These are phyloP conservation scores for Macrosoma leucophasiata DNA, from an alignment of 2,888 invertebrate species.

Conservation along the genomic window DNA sequence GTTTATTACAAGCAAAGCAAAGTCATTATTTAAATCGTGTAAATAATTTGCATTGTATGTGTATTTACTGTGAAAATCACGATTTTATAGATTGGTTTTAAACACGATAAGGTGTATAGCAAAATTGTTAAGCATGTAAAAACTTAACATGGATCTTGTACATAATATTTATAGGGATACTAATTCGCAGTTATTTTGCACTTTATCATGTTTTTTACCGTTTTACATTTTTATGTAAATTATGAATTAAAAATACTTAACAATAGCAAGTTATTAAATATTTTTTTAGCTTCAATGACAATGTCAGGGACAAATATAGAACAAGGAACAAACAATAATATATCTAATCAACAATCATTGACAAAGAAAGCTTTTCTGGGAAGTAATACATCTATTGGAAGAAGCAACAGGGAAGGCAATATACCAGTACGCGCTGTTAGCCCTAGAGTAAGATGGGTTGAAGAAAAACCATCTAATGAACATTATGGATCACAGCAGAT, in stretches of 20 bases:
- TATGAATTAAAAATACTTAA: conserved; percentile 1
- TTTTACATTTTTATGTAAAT: conserved; percentile 12
- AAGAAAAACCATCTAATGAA: conserved; percentile 57
- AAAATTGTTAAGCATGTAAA: conserved; percentile 45
- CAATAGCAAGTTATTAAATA: not conserved
- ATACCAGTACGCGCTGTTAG: conserved; percentile 72
- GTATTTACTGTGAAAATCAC: conserved; percentile 30
- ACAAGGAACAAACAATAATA: conserved; percentile 60
- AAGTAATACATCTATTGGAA: conserved; percentile 69
- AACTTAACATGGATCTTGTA: conserved; percentile 39
- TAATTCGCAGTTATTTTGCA: conserved; percentile 40
- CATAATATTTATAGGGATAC: conserved; percentile 39
- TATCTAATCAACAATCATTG: conserved; percentile 61
- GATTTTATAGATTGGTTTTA: conserved; percentile 34
- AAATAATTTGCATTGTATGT: conserved; percentile 46
- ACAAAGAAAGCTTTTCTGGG: conserved; percentile 70
- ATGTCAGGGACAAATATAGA: conserved; percentile 79
- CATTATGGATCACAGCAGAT: conserved; percentile 60
- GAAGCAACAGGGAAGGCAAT: conserved; percentile 60
- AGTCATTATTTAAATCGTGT: conserved; percentile 50
- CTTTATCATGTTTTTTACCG: conserved; percentile 58
- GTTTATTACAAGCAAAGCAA: conserved; percentile 56
- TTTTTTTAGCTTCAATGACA: conserved; percentile 81
- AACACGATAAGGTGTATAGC: conserved; percentile 62
- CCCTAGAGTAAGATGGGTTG: conserved; percentile 69